These are phyloP conservation scores for Proteles cristata DNA, from an alignment of 2,113 vertebrate genomes.

Conservation along the genomic window DNA sequence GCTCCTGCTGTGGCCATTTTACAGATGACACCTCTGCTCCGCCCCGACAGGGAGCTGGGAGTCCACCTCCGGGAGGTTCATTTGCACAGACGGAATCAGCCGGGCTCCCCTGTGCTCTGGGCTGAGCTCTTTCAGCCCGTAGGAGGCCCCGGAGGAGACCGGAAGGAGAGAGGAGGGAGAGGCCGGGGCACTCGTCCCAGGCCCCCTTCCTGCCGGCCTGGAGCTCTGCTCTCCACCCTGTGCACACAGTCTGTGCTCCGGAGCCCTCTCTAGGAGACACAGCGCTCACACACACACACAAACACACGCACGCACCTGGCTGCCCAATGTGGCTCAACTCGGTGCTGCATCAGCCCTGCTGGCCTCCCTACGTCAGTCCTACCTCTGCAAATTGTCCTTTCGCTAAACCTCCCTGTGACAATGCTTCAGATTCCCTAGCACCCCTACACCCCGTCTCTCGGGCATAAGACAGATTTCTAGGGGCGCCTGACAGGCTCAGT, in stretches of 20 bases:
- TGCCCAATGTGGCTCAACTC: not conserved
- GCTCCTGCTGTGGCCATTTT: no score
- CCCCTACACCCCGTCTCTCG: no score
- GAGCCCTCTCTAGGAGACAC: not conserved
- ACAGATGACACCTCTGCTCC: no score
- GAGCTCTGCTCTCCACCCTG: not conserved
- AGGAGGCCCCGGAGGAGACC: not conserved
- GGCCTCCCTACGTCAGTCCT: no score
- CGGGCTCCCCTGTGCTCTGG: not conserved
- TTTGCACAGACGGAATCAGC: not conserved
- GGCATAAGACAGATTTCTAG: no score
- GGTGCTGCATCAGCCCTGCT: not conserved
- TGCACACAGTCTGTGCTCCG: not conserved
- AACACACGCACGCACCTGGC: not conserved
- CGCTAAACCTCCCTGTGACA: not conserved
- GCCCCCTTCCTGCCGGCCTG: not conserved
- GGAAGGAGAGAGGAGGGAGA: not conserved
- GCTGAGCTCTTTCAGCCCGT: not conserved
- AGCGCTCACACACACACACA: not conserved
- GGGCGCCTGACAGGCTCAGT: no score
- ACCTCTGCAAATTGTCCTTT: not conserved
- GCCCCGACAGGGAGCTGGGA: not conserved
- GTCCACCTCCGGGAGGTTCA: not conserved
- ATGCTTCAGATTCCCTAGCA: not conserved
- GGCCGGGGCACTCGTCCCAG: not conserved